These are phyloP conservation scores for Noctua pronuba DNA, from an alignment of 2,888 invertebrate genomes.

Conservation along the genomic window DNA sequence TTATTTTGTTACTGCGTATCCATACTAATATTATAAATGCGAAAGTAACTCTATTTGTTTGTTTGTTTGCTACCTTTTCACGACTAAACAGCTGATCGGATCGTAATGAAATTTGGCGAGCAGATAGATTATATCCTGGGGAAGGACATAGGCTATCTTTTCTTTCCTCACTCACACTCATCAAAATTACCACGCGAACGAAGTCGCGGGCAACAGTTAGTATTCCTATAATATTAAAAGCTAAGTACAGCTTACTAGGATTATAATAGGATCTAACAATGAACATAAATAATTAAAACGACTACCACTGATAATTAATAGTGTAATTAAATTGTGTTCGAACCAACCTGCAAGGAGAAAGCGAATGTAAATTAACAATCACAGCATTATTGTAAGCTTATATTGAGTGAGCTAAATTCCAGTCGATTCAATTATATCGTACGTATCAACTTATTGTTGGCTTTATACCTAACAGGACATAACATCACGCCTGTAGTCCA, in stretches of 20 bases:
- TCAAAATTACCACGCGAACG: too few relatives aligned
- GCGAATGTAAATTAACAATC: constrained; percentile 19
- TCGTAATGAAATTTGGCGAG: too few relatives aligned
- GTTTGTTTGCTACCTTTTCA: too few relatives aligned
- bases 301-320: constrained; percentile 20
- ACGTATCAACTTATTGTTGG: background rate
- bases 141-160: too few relatives aligned
- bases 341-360: constrained; percentile 16
- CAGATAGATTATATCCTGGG: too few relatives aligned
- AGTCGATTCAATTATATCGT: constrained; percentile 6
- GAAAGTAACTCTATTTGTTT: too few relatives aligned
- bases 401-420: constrained; percentile 5
- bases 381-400: background rate
- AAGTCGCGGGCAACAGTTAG: too few relatives aligned
- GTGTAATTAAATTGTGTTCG: constrained; percentile 7
- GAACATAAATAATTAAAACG: constrained; percentile 23
- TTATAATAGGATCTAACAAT: background rate
- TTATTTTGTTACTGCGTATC: constrained; percentile 2
- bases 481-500: background rate
- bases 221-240: background rate
- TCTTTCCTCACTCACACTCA: too few relatives aligned
- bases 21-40: too few relatives aligned
- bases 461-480: background rate
- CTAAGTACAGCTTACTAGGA: background rate
- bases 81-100: too few relatives aligned